Base-by-base conservation (phyloP, 2,888 invertebrate species). In the Venustoraphidia nigricollis region DNA sequence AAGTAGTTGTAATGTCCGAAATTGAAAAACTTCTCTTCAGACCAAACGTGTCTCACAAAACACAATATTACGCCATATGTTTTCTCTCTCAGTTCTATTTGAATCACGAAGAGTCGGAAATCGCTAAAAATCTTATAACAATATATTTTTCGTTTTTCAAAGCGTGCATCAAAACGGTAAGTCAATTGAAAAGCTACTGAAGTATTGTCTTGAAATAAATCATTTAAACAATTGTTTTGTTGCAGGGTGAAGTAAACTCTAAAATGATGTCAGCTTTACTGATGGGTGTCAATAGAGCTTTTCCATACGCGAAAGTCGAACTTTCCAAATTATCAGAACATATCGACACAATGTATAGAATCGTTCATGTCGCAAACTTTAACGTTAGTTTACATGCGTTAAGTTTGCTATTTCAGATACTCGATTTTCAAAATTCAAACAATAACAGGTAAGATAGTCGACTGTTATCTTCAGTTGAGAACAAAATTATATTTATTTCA, bases 91-190 rank as follows among this genome's bases (percentile, higher is more conserved):
- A 92, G 64, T 85, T 94, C 61, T 77, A 79, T 52, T 69, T 93
- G 38, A 77, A 77, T 8, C 77, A 79, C 47, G 79, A 83, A 3
- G 86, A 90, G 54, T 69, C 71, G 4, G 74, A 79, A 44, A 75
- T 94, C 11, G 92, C 96, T 0, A 79, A 81, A 55, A 83, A 80
- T 56, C 70, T 98, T 36, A 86, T 98, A 41, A 76, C 83, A 53
- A 84, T 97, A 45, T 98, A 97, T 66, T 92, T 98, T 63, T 82
- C 90, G 0, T 91, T 97, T 64, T 98, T 98, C 71, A 94, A 93
- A 68, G 86, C 91, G 44, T 81, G 85, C 49, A 79, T 92, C 6
- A 90, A 92, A 62, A 82, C 79, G 72, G 82, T 81, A 57, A 56
- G 56, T 48, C 8, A 45, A 45, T 45, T 48, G 37, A 41, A 14